Evolutionary conservation across 2,888 invertebrate species (phyloP), one percentile per base, ranked within the genome.

Genomic region (Schizaphis graminum): DNA sequence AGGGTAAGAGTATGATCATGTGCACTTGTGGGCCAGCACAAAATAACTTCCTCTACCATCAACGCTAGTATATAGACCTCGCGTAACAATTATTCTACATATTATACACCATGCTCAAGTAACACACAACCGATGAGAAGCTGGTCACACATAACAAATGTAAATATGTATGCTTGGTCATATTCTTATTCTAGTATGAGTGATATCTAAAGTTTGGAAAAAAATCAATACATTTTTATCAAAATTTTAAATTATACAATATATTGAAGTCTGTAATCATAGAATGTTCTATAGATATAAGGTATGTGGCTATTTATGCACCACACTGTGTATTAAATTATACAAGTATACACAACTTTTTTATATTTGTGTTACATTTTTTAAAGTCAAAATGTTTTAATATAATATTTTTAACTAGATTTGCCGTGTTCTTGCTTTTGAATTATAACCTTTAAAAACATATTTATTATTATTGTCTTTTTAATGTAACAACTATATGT

Each of bases 381-480:
- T 77, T 77, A 53, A 89, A 89, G 56, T 92, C 53, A 77, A 53
- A 61, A 49, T 53, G 13, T 92, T 89, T 92, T 85, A 91, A 86
- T 91, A 91, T 92, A 91, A 86, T 91, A 91, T 92, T 92, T 89
- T 67, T 49, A 89, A 41, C 77, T 88, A 92, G 88, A 44, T 77
- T 88, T 92, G 88, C 88, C 77, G 88, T 92, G 92, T 77, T 11
- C 53, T 89, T 92, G 92, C 92, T 92, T 92, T 88, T 92, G 5
- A 92, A 61, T 92, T 92, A 24, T 87, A 92, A 87, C 49, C 16
- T 49, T 67, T 92, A 57, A 92, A 57, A 28, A 87, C 28, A 87
- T 92, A 61, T 49, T 92, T 85, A 85, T 56, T 28, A 85, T 85
- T 57, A 89, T 91, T 84, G 35, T 91, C 49, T 90, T 84, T 84